A percentile compares a stretch with the other conserved stretches of the same genome.
Evolutionary conservation across 2,888 invertebrate genomes (phyloP).

Genomic region (Xylota segnis): DNA sequence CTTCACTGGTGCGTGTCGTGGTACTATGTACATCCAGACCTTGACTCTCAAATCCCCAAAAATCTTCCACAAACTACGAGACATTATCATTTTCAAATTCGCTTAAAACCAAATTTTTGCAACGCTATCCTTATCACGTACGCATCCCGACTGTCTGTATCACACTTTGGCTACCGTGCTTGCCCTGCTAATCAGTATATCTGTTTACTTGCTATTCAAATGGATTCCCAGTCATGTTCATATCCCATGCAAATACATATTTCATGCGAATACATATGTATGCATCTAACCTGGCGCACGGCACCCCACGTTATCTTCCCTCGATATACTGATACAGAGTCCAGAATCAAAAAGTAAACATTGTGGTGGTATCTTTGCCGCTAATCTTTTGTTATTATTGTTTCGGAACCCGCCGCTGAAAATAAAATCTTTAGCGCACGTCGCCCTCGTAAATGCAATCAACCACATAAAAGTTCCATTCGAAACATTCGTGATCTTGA

Average conservation of each 20-base stretch:
- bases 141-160: neutral
- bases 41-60: too few species aligned
- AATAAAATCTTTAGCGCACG: neutral
- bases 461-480: constrained; percentile 26
- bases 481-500: constrained; percentile 50
- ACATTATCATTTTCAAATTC: too few species aligned
- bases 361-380: neutral
- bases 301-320: neutral
- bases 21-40: too few species aligned
- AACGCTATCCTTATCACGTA: neutral
- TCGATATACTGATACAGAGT: neutral
- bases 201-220: neutral
- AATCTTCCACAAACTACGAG: too few species aligned
- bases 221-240: neutral
- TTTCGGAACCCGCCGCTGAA: neutral
- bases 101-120: neutral
- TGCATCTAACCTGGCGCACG: neutral
- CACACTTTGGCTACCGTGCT: neutral
- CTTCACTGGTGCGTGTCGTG: too few species aligned
- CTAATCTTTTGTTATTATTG: neutral
- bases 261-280: neutral
- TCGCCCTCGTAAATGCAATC: constrained; percentile 8
- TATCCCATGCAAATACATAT: neutral
- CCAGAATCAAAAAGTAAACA: constrained; percentile 10
- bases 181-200: neutral